Conservation (phyloP, 2,113 vertebrate species). For the Leucoraja erinaceus region DNA sequence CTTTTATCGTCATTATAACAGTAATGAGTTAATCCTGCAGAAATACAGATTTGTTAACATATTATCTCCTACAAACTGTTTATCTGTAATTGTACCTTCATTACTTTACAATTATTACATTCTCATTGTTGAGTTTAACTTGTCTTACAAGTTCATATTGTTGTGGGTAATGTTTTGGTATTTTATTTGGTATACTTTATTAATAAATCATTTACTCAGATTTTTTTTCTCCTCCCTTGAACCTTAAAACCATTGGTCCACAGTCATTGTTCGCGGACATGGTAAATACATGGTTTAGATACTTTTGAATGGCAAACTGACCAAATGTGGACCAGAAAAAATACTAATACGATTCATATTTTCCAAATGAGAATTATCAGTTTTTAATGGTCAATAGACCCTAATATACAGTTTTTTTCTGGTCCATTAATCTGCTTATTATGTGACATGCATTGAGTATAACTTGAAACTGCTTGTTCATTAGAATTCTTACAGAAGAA, state of each 20-base stretch:
- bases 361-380: background rate
- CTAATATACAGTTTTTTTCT: background rate
- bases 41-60: background rate
- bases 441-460: constrained; percentile 16
- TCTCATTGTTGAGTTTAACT: constrained; percentile 4
- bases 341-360: background rate
- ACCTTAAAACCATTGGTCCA: constrained; percentile 61
- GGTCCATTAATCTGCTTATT: constrained; percentile 31
- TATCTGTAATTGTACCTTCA: background rate
- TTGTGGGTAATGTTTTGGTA: constrained; percentile 21
- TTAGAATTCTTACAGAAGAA: background rate
- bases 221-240: constrained; percentile 77
- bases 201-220: constrained; percentile 54
- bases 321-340: constrained; percentile 50
- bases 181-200: constrained; percentile 40
- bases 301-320: constrained; percentile 56
- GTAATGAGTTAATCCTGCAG: background rate
- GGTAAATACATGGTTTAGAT: constrained; percentile 83
- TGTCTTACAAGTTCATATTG: constrained; percentile 13
- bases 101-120: background rate
- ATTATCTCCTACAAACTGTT: background rate
- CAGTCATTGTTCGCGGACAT: constrained; percentile 98
- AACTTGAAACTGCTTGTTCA: background rate
- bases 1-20: background rate
- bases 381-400: background rate